Percentiles rank a stretch among this genome's conserved stretches.
Evolutionary conservation across 2,888 invertebrate species (phyloP).

Genomic region (Ennomos quercinarius): DNA sequence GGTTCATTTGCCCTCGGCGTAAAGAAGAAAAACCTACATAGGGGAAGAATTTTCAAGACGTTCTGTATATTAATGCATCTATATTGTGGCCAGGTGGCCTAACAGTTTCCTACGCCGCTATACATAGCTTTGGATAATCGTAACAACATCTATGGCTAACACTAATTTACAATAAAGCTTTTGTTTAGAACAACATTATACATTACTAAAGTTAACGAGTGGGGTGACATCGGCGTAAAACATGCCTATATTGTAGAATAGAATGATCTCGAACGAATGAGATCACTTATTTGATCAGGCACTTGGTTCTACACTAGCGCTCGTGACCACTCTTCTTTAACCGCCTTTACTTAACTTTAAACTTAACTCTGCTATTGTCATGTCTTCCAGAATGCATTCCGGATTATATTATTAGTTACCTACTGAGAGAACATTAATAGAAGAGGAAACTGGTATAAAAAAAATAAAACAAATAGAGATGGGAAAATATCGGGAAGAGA

Average conservation of each 20-base stretch:
- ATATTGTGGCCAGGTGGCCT: slow-evolving; percentile 36
- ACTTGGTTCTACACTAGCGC: slow-evolving; percentile 37
- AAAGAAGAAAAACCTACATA: too few species aligned
- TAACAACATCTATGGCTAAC: slow-evolving; percentile 75
- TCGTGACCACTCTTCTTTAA: slow-evolving; percentile 40
- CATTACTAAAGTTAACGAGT: slow-evolving; percentile 60
- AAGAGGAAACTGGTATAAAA: too few species aligned
- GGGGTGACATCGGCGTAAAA: slow-evolving; percentile 49
- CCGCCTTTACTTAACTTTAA: slow-evolving; percentile 30
- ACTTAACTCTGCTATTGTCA: slow-evolving; percentile 41
- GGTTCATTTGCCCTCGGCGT: slow-evolving; percentile 54
- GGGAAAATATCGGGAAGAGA: not conserved
- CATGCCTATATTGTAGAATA: slow-evolving; percentile 42
- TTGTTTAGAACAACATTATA: slow-evolving; percentile 77
- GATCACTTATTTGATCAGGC: slow-evolving; percentile 33
- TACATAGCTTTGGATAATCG: slow-evolving; percentile 79
- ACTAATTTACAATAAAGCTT: slow-evolving; percentile 84
- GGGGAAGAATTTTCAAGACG: too few species aligned
- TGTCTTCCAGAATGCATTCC: slow-evolving; percentile 35
- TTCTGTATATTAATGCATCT: too few species aligned
- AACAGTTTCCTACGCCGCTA: slow-evolving; percentile 73
- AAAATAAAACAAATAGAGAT: too few species aligned
- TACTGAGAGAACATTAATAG: too few species aligned
- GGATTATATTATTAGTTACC: slow-evolving; percentile 1
- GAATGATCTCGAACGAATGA: slow-evolving; percentile 40